A percentile compares a stretch with the other conserved stretches of the same genome.
These are phyloP conservation scores for Zoanthus sansibaricus DNA, from an alignment of 92 coral and sea anemone species.

Conservation along the genomic window DNA sequence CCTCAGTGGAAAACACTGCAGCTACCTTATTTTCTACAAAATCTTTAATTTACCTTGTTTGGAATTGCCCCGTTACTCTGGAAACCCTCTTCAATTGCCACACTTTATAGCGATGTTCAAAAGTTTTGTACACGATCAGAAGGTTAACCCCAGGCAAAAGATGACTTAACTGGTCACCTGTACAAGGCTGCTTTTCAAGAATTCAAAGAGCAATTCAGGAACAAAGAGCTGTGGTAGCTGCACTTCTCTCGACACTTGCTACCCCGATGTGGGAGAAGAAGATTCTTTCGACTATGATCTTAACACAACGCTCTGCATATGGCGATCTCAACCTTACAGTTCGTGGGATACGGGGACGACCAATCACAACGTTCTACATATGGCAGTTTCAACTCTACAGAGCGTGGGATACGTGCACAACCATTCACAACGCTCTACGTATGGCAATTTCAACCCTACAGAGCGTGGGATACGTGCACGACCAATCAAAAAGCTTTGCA, in stretches of 20 bases:
- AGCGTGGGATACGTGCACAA: background rate
- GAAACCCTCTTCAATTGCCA: slow-evolving; percentile 69
- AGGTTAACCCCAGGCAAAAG: slow-evolving; percentile 50
- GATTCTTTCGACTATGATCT: background rate
- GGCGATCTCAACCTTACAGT: slow-evolving; percentile 35
- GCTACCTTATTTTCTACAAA: too few relatives aligned
- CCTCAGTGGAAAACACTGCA: too few relatives aligned
- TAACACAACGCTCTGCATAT: slow-evolving; percentile 42
- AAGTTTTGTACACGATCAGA: slow-evolving; percentile 64
- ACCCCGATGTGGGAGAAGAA: too few relatives aligned
- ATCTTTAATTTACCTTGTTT: slow-evolving; percentile 16
- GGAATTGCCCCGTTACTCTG: slow-evolving; percentile 56
- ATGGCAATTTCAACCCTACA: too few relatives aligned
- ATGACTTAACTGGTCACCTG: slow-evolving; percentile 60
- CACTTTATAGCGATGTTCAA: slow-evolving; percentile 54
- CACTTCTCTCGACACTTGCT: background rate
- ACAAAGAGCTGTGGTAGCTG: background rate
- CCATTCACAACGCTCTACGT: too few relatives aligned
- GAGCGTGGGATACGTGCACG: too few relatives aligned
- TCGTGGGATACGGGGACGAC: slow-evolving; percentile 40
- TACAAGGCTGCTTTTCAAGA: slow-evolving; percentile 62
- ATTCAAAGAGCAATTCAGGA: slow-evolving; percentile 57
- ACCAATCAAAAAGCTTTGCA: slow-evolving; percentile 45
- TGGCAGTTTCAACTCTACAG: slow-evolving; percentile 40
- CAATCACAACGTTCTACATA: slow-evolving; percentile 42